Evolutionary conservation across 2,797 vertebrate species (phyloP).

Genomic region (Podarcis siculus): DNA sequence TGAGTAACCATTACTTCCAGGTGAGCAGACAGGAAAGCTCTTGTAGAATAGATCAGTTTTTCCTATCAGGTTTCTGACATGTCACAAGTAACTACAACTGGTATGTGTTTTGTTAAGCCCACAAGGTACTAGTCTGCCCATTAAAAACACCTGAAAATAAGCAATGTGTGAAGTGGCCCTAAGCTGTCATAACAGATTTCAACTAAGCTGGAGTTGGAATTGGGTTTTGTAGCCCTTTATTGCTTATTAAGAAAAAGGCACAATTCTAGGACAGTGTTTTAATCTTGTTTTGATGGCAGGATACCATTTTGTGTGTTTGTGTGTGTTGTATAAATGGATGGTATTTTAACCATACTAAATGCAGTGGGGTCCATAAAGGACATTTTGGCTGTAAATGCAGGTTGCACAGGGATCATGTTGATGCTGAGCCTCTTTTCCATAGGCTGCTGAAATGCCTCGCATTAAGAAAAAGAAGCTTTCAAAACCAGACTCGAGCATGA

Average conservation of each 20-base stretch:
- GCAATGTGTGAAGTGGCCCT: not conserved
- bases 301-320: not conserved
- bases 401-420: not conserved
- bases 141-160: too few species aligned
- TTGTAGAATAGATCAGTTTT: not conserved
- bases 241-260: not conserved
- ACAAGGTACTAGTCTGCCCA: not conserved
- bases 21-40: not conserved
- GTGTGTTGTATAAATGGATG: not conserved
- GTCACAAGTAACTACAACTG: not conserved
- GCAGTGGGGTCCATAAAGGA: not conserved
- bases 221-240: not conserved
- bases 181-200: not conserved
- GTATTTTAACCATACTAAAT: not conserved
- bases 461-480: slow-evolving; percentile 63
- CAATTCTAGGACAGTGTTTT: not conserved
- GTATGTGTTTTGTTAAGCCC: not conserved
- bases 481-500: slow-evolving; percentile 40
- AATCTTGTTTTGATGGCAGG: not conserved
- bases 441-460: slow-evolving; percentile 78
- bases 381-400: not conserved
- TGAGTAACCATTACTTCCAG: not conserved
- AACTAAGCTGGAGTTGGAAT: not conserved
- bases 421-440: slow-evolving; percentile 18
- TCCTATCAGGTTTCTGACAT: not conserved